Base-by-base conservation (phyloP, 2,113 vertebrate genomes). In the Pterophyllum scalare region DNA sequence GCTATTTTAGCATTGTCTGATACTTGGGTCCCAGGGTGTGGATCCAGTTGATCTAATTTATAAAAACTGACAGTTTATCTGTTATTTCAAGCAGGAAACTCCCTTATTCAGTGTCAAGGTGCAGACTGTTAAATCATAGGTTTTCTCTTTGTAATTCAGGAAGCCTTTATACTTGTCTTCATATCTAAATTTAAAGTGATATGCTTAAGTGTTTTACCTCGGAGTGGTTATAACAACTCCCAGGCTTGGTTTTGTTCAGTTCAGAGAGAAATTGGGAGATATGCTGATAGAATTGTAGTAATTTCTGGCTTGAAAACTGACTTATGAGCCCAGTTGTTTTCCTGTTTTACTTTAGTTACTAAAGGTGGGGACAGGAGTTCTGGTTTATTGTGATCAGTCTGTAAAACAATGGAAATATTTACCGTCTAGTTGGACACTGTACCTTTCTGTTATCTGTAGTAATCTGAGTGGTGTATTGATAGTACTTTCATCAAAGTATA, bases 61-160 rank as follows among this genome's bases (percentile, higher is more conserved):
- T 80, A 84, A 88, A 83, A 79, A 59, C 60, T 77, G 82, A 84
- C 84, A 19, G 33, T 17, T 75, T 85, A 46, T 72, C 76, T 81
- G 58, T 67, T 72, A 82, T 46, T 76, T 22, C 40, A 58, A 77
- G 65, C 79, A 19, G 33, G 38, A 40, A 38, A 2, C 52, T 28
- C 26, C 54, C 65, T 19, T 28, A 40, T 82, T 84, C 77, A 80
- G 20, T 11, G 22, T 38, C 56, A 84, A 80, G 62, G 28, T 70
- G 65, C 12, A 75, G 80, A 79, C 79, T 77, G 35, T 88, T 86
- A 79, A 91, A 85, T 88, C 22, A 59, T 70, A 62, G 75, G 82
- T 80, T 83, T 38, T 28, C 60, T 61, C 38, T 58, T 31, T 65
- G 40, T 76, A 82, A 80, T 79, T 81, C 22, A 15, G 62, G 38